These are phyloP conservation scores for Characodon lateralis DNA, from an alignment of 2,797 vertebrate species.

Conservation along the genomic window DNA sequence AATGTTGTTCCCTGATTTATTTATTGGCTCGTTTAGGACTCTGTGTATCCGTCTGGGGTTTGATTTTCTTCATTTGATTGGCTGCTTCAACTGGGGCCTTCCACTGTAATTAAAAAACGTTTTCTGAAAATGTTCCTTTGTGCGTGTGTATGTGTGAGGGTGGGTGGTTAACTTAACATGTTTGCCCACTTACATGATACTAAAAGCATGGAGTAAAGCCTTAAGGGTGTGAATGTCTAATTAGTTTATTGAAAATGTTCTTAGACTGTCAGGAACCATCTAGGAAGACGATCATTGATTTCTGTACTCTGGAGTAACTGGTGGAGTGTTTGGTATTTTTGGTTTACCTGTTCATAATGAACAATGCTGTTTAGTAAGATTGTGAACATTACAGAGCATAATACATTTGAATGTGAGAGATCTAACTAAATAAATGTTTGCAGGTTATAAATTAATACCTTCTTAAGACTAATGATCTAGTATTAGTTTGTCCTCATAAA, in stretches of 20 bases:
- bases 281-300: constrained; percentile 51
- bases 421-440: no score
- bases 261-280: constrained; percentile 41
- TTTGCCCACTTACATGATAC: constrained; percentile 2
- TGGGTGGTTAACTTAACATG: constrained; percentile 54
- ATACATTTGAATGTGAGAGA: not conserved
- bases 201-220: constrained; percentile 36
- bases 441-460: no score
- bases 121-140: constrained; percentile 37
- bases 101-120: constrained; percentile 48
- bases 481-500: no score
- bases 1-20: constrained; percentile 79
- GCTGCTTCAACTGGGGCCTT: constrained; percentile 30
- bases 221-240: constrained; percentile 49
- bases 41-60: constrained; percentile 46
- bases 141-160: constrained; percentile 4
- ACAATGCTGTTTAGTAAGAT: not conserved
- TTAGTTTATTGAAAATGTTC: constrained; percentile 53
- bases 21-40: constrained; percentile 73
- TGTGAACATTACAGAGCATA: not conserved
- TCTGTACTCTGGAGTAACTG: constrained; percentile 27
- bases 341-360: not conserved
- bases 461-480: no score
- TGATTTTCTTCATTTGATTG: constrained; percentile 35
- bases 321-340: not conserved